Evolutionary conservation across 1,140 invertebrate species (phyloP), one percentile per base, ranked within the genome.

Genomic region (Drusus annulatus): DNA sequence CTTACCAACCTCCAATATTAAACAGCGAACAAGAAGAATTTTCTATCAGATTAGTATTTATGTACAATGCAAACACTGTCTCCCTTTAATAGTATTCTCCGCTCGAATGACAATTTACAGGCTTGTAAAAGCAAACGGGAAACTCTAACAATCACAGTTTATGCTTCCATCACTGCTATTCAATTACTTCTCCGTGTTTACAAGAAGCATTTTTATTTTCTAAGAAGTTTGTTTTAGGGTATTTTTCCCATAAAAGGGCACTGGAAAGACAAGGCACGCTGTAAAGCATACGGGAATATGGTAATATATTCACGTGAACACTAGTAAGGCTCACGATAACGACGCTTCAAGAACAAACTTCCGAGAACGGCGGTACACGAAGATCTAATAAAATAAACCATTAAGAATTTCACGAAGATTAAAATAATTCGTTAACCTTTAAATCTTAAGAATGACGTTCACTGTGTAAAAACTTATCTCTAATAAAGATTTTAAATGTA

Each of bases 31-130:
- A 21, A 21, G 56, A 19, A 60, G 56, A 60, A 60, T 60, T 60
- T 60, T 60, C 56, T 23, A 60, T 60, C 56, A 60, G 56, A 60
- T 23, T 17, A 45, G 36, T 45, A 45, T 60, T 60, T 76, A 23
- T 17, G 15, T 62, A 45, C 52, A 78, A 45, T 71, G 63, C 31
- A 78, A 78, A 69, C 25, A 68, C 25, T 17, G 36, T 54, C 45
- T 68, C 50, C 36, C 51, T 71, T 45, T 52, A 78, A 78, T 74
- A 23, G 74, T 28, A 25, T 60, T 60, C 77, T 16, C 62, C 63
- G 51, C 56, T 60, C 71, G 78, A 80, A 80, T 80, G 78, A 80
- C 78, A 80, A 80, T 80, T 80, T 80, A 80, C 60, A 50, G 78
- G 52, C 69, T 62, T 80, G 75, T 80, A 80, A 80, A 80, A 80